A percentile compares a stretch with the other conserved stretches of the same genome.
phyloP scores from a whole-genome alignment of 1,140 invertebrate species.

The Lepidurus apus region DNA sequence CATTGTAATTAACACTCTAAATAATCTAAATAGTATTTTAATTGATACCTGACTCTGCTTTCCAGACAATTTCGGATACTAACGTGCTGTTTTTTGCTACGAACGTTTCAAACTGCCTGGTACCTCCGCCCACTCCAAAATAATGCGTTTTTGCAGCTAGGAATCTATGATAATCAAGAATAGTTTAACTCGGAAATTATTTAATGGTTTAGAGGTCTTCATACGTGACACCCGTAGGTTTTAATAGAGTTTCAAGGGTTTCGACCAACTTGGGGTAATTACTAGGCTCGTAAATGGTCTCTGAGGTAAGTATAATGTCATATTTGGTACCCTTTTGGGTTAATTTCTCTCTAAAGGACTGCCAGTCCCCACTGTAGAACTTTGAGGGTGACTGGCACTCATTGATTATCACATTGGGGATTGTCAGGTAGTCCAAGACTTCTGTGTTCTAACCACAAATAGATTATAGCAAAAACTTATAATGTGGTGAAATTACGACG shows the following conservation, averaged over 20 bases:
- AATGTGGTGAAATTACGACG: slow-evolving; percentile 17
- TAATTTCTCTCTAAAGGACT: slow-evolving; percentile 49
- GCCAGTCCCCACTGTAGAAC: slow-evolving; percentile 79
- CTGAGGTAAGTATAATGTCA: slow-evolving; percentile 79
- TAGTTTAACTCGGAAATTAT: not conserved
- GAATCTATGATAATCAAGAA: slow-evolving; percentile 46
- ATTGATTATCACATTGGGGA: slow-evolving; percentile 72
- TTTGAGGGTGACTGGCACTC: slow-evolving; percentile 49
- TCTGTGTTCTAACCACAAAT: slow-evolving; percentile 61
- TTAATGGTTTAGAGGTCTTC: slow-evolving; percentile 19
- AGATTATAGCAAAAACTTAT: not conserved
- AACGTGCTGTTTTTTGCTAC: slow-evolving; percentile 6
- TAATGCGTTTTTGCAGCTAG: slow-evolving; percentile 80
- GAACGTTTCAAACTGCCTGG: slow-evolving; percentile 28
- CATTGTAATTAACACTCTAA: not conserved
- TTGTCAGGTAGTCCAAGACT: slow-evolving; percentile 64
- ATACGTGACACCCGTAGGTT: slow-evolving; percentile 56
- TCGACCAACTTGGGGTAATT: slow-evolving; percentile 69
- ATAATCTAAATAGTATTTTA: not conserved
- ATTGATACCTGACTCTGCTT: not conserved
- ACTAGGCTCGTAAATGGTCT: slow-evolving; percentile 81
- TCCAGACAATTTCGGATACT: slow-evolving; percentile 20
- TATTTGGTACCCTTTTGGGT: slow-evolving; percentile 52
- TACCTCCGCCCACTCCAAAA: slow-evolving; percentile 77
- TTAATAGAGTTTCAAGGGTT: slow-evolving; percentile 62